Conservation (phyloP, 92 coral and sea anemone species). For the Hydrozoanthus gracilis region DNA sequence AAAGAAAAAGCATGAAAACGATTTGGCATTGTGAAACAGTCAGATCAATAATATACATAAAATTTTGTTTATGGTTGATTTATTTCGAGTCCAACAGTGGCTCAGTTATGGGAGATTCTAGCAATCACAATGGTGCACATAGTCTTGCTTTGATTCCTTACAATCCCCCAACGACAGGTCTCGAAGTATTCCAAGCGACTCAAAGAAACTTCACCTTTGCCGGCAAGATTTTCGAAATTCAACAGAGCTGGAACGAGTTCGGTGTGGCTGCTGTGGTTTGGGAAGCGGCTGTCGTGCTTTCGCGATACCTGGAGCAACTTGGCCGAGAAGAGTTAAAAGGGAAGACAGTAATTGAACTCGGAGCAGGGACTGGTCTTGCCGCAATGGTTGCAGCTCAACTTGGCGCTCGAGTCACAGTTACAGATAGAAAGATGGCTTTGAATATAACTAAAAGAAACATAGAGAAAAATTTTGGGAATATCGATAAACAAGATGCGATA, state of each 20-base stretch:
- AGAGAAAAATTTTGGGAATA: slow-evolving; percentile 68
- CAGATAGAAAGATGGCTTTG: slow-evolving; percentile 90
- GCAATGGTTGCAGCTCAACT: slow-evolving; percentile 93
- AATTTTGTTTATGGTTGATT: not conserved
- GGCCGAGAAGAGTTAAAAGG: slow-evolving; percentile 47
- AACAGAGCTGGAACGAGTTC: slow-evolving; percentile 90
- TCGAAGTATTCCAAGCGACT: slow-evolving; percentile 72
- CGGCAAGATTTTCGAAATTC: slow-evolving; percentile 74
- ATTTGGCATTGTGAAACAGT: not conserved
- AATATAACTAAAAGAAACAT: slow-evolving; percentile 76
- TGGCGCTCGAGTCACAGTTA: slow-evolving; percentile 81
- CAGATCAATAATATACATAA: not conserved
- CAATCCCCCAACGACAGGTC: slow-evolving; percentile 70
- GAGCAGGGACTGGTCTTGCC: slow-evolving; percentile 95
- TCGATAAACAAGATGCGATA: slow-evolving; percentile 15
- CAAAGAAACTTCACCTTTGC: slow-evolving; percentile 82
- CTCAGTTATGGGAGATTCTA: slow-evolving; percentile 21
- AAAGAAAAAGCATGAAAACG: not conserved
- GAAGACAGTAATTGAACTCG: slow-evolving; percentile 90
- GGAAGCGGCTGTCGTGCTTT: slow-evolving; percentile 96
- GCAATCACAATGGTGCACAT: slow-evolving; percentile 15
- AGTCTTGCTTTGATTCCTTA: slow-evolving; percentile 85
- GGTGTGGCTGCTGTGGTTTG: slow-evolving; percentile 99
- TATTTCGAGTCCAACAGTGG: not conserved
- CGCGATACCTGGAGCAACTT: slow-evolving; percentile 78